These are phyloP conservation scores for Empidonax traillii DNA, from an alignment of 2,113 vertebrate genomes.

Conservation along the genomic window DNA sequence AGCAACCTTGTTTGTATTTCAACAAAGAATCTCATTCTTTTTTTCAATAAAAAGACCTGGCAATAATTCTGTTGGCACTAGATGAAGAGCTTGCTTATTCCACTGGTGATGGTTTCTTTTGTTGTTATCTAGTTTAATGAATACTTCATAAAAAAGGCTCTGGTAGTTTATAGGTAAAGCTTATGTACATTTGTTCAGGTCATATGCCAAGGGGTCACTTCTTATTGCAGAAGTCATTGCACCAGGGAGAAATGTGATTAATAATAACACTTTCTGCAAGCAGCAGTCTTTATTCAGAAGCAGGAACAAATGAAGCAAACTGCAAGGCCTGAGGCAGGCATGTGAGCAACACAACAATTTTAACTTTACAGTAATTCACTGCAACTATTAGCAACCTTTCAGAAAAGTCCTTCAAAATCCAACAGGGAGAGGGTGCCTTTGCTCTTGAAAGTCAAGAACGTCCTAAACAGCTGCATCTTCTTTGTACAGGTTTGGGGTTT, in stretches of 20 bases:
- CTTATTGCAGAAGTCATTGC: not conserved
- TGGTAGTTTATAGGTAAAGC: constrained; percentile 34
- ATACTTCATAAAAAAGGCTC: constrained; percentile 23
- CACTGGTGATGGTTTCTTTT: constrained; percentile 29
- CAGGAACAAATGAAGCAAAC: constrained; percentile 3
- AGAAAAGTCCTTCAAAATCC: not conserved
- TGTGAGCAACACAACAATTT: not conserved
- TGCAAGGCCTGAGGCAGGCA: not conserved
- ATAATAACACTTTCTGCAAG: not conserved
- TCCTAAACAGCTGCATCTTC: not conserved
- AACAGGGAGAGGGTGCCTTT: not conserved
- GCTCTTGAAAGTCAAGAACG: not conserved
- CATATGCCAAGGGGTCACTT: not conserved
- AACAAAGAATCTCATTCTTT: constrained; percentile 54
- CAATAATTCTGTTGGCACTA: constrained; percentile 64
- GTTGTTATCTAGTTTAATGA: constrained; percentile 48
- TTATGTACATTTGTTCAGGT: constrained; percentile 7
- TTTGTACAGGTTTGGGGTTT: not conserved
- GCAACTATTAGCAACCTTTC: not conserved
- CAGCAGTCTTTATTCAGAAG: not conserved
- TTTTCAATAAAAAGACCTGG: constrained; percentile 64
- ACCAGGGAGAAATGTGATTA: not conserved
- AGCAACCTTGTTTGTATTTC: constrained; percentile 42
- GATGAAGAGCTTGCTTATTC: constrained; percentile 61
- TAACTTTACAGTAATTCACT: not conserved